A percentile compares a stretch with the other conserved stretches of the same genome.
Evolutionary conservation across 2,888 invertebrate species (phyloP).

Genomic region (Melipona bicolor): DNA sequence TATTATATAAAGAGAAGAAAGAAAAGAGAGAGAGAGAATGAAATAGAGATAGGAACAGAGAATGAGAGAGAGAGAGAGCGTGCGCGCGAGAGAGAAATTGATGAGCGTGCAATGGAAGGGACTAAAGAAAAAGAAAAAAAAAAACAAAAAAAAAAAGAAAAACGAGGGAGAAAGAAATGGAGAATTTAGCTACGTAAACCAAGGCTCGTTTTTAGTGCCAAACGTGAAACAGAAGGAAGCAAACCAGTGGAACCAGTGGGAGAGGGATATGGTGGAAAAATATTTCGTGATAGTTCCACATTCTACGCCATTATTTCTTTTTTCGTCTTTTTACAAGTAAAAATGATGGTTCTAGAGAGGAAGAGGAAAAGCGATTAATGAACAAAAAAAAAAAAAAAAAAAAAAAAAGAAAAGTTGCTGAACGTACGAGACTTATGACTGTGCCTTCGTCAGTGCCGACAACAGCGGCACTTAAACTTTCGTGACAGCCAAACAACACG

Average conservation of each 20-base stretch:
- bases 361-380: conserved; percentile 26
- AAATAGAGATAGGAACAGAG: conserved; percentile 23
- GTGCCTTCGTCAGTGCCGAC: conserved; percentile 82
- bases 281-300: conserved; percentile 67
- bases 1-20: conserved; percentile 75
- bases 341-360: conserved; percentile 44
- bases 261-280: conserved; percentile 40
- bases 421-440: conserved; percentile 80
- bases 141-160: not conserved
- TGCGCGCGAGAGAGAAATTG: conserved; percentile 28
- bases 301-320: conserved; percentile 60
- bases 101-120: conserved; percentile 31
- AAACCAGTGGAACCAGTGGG: conserved; percentile 44
- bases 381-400: not conserved
- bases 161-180: conserved; percentile 1
- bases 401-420: conserved; percentile 49
- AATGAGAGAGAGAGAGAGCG: conserved; percentile 29
- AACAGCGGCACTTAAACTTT: conserved; percentile 72
- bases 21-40: conserved; percentile 28
- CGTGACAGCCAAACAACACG: conserved; percentile 65
- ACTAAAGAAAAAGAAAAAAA: conserved; percentile 16
- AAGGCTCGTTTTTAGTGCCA: conserved; percentile 79
- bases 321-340: conserved; percentile 7
- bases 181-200: conserved; percentile 56
- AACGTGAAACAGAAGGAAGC: conserved; percentile 71